Evolutionary conservation across 1,140 invertebrate species (phyloP).

Genomic region (Pogonus chalceus): DNA sequence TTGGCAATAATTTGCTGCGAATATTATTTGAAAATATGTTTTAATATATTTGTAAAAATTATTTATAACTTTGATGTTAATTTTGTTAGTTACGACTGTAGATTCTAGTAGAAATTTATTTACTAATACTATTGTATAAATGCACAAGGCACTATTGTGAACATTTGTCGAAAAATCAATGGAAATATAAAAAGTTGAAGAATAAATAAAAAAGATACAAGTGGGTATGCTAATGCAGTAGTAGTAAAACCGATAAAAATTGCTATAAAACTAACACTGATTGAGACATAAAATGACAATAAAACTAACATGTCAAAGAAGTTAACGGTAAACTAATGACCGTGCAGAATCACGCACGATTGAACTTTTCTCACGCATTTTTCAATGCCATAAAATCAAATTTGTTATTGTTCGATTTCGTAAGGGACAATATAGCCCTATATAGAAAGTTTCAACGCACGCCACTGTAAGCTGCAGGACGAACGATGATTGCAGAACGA

Average conservation of each 20-base stretch:
- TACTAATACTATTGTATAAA: no score
- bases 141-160: no score
- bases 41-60: no score
- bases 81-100: no score
- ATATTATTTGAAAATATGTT: no score
- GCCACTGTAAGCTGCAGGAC: not conserved
- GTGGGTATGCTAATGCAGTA: not conserved
- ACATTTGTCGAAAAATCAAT: no score
- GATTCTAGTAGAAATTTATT: no score
- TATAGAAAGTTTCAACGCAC: not conserved
- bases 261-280: conserved; percentile 1
- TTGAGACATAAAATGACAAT: conserved; percentile 2
- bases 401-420: not conserved
- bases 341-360: not conserved
- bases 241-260: conserved; percentile 4
- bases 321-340: not conserved
- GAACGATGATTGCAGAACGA: not conserved
- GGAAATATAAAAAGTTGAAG: no score
- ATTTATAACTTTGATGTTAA: no score
- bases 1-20: no score
- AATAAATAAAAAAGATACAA: not conserved
- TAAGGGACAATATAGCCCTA: not conserved
- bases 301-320: not conserved
- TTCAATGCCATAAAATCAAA: no score
- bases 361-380: not conserved